A percentile compares a stretch with the other conserved stretches of the same genome.
Evolutionary conservation across 2,113 vertebrate species (phyloP).

Genomic region (Apodemus speciosus): DNA sequence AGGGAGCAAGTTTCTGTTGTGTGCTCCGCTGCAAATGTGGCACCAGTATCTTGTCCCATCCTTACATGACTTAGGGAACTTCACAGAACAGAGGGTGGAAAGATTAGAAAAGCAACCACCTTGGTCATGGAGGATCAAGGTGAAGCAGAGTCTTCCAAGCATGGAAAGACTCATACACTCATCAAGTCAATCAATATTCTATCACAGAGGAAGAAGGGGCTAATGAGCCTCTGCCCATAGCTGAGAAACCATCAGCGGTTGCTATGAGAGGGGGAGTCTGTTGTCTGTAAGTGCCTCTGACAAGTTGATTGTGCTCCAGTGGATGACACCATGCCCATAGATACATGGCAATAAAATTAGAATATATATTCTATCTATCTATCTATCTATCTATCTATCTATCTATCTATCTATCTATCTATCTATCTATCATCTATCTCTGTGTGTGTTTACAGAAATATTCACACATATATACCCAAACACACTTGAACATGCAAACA

Average conservation of each 20-base stretch:
- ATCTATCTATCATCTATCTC: too few species aligned
- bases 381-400: too few species aligned
- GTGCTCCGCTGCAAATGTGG: too few species aligned
- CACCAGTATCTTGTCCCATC: not conserved
- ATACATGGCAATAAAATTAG: not conserved
- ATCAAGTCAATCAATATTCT: not conserved
- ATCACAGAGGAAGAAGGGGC: not conserved
- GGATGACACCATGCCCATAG: not conserved
- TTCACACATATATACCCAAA: not conserved
- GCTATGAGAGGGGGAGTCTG: too few species aligned
- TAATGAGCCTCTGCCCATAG: not conserved
- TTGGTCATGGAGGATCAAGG: not conserved
- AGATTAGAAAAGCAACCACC: too few species aligned
- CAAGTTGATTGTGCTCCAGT: not conserved
- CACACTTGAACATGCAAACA: not conserved
- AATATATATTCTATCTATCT: not conserved
- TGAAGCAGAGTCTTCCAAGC: not conserved
- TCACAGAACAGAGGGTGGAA: not conserved
- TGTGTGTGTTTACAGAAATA: not conserved
- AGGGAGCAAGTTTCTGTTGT: not conserved
- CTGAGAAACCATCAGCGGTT: not conserved
- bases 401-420: too few species aligned
- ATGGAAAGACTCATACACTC: not conserved
- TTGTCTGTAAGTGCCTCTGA: not conserved
- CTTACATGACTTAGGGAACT: too few species aligned